Conservation (phyloP, 2,113 vertebrate genomes). For the Taurulus bubalis region DNA sequence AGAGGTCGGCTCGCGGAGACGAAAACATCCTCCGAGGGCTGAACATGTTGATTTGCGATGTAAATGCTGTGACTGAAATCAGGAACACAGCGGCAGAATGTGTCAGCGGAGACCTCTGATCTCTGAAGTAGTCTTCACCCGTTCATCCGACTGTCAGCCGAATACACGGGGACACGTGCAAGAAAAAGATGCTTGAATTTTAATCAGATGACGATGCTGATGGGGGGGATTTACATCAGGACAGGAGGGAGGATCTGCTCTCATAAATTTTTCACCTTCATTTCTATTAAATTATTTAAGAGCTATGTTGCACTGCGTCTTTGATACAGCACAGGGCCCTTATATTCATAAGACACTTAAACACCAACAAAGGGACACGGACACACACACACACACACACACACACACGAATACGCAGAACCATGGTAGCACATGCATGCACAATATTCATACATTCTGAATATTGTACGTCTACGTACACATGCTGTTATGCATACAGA, state of each 20-base stretch:
- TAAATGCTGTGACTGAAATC: neutral
- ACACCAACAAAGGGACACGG: slow-evolving; percentile 23
- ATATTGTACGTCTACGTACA: neutral
- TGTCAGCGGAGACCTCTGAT: neutral
- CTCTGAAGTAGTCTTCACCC: neutral
- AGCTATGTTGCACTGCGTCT: slow-evolving; percentile 44
- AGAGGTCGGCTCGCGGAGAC: neutral
- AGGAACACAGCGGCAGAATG: neutral
- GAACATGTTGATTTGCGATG: neutral
- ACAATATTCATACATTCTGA: slow-evolving; percentile 38
- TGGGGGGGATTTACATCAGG: slow-evolving; percentile 23
- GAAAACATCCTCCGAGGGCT: neutral
- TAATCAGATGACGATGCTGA: neutral
- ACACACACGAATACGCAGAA: neutral
- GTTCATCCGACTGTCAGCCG: neutral
- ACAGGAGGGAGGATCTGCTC: slow-evolving; percentile 53
- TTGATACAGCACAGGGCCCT: slow-evolving; percentile 32
- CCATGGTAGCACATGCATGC: neutral
- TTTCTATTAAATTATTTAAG: slow-evolving; percentile 74
- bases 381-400: slow-evolving; percentile 15
- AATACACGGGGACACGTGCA: neutral
- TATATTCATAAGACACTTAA: slow-evolving; percentile 13
- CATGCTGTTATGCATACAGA: slow-evolving; percentile 37
- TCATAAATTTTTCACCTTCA: slow-evolving; percentile 78
- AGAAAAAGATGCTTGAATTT: neutral